Conservation (phyloP, 2,113 vertebrate genomes). For the Galemys pyrenaicus region DNA sequence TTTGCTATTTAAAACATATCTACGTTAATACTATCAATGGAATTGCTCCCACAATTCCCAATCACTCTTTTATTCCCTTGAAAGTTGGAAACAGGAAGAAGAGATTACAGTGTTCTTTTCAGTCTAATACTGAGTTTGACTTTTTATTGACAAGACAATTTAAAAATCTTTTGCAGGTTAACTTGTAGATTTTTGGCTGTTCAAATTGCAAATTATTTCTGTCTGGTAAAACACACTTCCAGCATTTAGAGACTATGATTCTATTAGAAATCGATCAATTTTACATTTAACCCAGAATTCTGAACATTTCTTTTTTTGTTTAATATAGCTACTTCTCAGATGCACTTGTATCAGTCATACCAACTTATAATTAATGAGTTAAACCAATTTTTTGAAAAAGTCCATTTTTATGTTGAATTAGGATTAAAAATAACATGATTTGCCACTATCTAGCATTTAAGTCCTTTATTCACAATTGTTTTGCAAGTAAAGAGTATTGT, state of each 20-base stretch:
- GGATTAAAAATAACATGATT: not conserved
- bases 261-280: not conserved
- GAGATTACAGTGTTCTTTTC: not conserved
- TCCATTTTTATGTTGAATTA: not conserved
- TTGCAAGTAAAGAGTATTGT: not conserved
- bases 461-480: not conserved
- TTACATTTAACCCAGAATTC: not conserved
- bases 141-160: not conserved
- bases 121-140: not conserved
- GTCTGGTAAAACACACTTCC: not conserved
- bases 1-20: not conserved
- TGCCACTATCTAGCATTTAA: not conserved
- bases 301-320: not conserved
- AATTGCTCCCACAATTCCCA: not conserved
- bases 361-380: not conserved
- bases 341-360: not conserved
- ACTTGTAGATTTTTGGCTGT: not conserved
- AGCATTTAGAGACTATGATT: not conserved
- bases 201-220: not conserved
- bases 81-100: not conserved
- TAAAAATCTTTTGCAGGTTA: not conserved
- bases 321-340: not conserved
- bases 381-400: not conserved
- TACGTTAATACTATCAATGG: not conserved
- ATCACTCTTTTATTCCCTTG: not conserved